phyloP scores from a whole-genome alignment of 2,797 vertebrate species.

The Urosaurus nigricauda region DNA sequence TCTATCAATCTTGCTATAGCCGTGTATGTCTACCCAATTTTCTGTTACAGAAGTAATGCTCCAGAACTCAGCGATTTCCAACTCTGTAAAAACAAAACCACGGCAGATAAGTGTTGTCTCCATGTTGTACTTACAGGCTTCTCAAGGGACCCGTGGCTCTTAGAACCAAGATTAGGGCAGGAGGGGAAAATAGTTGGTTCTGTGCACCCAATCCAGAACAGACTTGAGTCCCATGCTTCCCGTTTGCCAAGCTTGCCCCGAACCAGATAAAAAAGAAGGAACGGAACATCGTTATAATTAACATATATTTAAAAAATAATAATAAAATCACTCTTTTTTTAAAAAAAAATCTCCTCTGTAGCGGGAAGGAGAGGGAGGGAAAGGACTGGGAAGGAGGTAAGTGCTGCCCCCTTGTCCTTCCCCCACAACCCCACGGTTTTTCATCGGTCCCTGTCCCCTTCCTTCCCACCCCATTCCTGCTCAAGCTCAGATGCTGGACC shows the following conservation, averaged over 20 bases:
- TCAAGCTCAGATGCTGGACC: slow-evolving; percentile 4
- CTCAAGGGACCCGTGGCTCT: too few relatives aligned
- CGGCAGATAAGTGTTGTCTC: too few relatives aligned
- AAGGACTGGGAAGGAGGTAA: background rate
- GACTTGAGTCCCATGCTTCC: too few relatives aligned
- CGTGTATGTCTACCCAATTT: too few relatives aligned
- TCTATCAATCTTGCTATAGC: too few relatives aligned
- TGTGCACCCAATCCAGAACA: background rate
- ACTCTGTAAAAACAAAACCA: too few relatives aligned
- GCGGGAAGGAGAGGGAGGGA: background rate
- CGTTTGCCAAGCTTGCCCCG: too few relatives aligned
- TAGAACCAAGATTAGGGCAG: too few relatives aligned
- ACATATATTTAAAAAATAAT: slow-evolving; percentile 70
- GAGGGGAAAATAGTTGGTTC: background rate
- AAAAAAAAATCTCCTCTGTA: slow-evolving; percentile 19
- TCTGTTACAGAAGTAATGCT: too few relatives aligned
- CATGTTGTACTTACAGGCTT: too few relatives aligned
- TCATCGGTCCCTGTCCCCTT: background rate
- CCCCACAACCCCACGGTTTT: background rate
- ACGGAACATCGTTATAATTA: slow-evolving; percentile 39
- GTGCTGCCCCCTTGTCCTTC: background rate
- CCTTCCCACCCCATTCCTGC: background rate
- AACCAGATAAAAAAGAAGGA: background rate
- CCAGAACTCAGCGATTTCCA: too few relatives aligned
- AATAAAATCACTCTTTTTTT: slow-evolving; percentile 66